Percentiles rank a stretch among this genome's conserved stretches.
Conservation (phyloP, 2,888 invertebrate species). For the Tromatobia lineatoria region DNA sequence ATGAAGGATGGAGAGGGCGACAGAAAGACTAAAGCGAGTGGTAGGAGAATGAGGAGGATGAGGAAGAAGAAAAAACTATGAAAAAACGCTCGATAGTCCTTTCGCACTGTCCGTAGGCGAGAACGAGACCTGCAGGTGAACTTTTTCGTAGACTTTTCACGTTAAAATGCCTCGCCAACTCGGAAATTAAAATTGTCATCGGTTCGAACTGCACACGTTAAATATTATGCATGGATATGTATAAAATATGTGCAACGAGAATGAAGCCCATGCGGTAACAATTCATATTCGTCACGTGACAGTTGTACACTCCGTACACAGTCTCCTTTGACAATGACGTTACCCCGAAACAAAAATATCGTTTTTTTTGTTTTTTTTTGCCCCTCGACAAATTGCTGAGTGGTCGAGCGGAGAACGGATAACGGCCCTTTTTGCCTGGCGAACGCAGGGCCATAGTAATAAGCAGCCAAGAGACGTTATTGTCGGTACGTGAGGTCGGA, state of each 20-base stretch:
- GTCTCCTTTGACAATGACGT: slow-evolving; percentile 10
- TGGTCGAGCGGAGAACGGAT: slow-evolving; percentile 38
- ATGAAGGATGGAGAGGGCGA: slow-evolving; percentile 37
- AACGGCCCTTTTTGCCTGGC: slow-evolving; percentile 58
- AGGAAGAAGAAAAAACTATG: slow-evolving; percentile 44
- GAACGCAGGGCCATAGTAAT: slow-evolving; percentile 39
- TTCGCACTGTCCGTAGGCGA: slow-evolving; percentile 49
- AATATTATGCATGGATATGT: not conserved
- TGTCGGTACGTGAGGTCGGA: slow-evolving; percentile 61
- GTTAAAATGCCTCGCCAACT: slow-evolving; percentile 1
- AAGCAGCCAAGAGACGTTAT: slow-evolving; percentile 50
- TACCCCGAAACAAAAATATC: slow-evolving; percentile 25
- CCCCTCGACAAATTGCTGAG: slow-evolving; percentile 50
- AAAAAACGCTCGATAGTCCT: slow-evolving; percentile 60
- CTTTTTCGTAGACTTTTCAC: slow-evolving; percentile 17
- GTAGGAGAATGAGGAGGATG: slow-evolving; percentile 17
- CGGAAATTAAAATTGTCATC: slow-evolving; percentile 24
- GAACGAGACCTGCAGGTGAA: slow-evolving; percentile 51
- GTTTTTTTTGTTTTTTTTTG: slow-evolving; percentile 31
- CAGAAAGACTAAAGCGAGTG: slow-evolving; percentile 17
- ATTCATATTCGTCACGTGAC: slow-evolving; percentile 16
- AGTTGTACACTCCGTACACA: not conserved
- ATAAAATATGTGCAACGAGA: not conserved
- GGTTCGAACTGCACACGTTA: not conserved
- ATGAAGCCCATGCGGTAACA: not conserved